A percentile compares a stretch with the other conserved stretches of the same genome.
These are phyloP conservation scores for Mastomys coucha DNA, from an alignment of 2,113 vertebrate genomes.

Conservation along the genomic window DNA sequence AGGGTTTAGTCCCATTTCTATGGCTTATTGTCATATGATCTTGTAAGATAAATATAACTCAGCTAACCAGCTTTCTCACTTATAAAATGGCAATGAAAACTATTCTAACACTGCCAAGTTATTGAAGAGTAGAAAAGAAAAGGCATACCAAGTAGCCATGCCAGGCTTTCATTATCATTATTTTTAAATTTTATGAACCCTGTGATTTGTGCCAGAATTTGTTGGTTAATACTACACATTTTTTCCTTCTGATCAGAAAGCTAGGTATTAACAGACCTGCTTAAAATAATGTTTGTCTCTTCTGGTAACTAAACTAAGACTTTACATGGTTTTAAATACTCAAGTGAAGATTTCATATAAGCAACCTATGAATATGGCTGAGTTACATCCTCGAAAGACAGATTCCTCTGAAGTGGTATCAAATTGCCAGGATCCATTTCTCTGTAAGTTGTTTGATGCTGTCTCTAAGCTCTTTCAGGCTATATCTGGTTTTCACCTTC, in stretches of 20 bases:
- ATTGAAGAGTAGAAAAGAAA: not conserved
- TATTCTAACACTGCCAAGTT: not conserved
- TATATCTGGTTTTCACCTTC: conserved; percentile 23
- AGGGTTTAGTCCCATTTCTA: not conserved
- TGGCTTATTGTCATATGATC: not conserved
- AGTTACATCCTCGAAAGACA: conserved; percentile 1
- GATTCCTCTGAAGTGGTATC: conserved; percentile 45
- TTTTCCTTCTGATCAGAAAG: not conserved
- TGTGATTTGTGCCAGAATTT: conserved; percentile 30
- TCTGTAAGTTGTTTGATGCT: not conserved
- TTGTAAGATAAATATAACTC: not conserved
- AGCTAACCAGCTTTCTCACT: not conserved
- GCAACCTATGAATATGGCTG: not conserved
- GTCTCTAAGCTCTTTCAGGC: not conserved
- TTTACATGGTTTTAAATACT: conserved; percentile 31
- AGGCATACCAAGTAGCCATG: not conserved
- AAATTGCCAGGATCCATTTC: conserved; percentile 35
- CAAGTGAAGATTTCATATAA: conserved; percentile 16
- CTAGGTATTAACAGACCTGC: not conserved
- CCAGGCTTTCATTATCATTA: not conserved
- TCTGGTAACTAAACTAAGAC: conserved; percentile 29
- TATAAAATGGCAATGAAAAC: not conserved
- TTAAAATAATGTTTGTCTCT: conserved; percentile 52
- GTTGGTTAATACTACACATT: not conserved
- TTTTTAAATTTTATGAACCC: conserved; percentile 10